These are phyloP conservation scores for Lasioglossum marginatum DNA, from an alignment of 2,888 invertebrate species.

Conservation along the genomic window DNA sequence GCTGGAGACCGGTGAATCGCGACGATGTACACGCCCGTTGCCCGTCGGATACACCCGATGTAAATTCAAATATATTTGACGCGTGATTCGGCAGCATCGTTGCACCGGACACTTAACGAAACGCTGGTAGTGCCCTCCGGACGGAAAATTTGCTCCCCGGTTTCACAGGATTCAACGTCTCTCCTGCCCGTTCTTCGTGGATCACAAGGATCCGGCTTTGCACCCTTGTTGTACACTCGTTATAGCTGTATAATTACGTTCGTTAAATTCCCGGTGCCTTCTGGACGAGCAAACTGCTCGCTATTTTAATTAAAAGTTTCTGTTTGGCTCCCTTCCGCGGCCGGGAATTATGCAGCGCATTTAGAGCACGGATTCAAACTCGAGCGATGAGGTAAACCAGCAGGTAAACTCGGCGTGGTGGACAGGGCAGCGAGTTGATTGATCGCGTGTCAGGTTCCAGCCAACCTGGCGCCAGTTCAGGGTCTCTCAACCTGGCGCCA, in stretches of 20 bases:
- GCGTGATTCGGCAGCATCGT: constrained; percentile 41
- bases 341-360: constrained; percentile 49
- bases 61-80: constrained; percentile 62
- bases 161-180: background rate
- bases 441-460: constrained; percentile 83
- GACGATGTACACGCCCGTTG: background rate
- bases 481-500: constrained; percentile 77
- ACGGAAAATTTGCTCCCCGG: background rate
- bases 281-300: constrained; percentile 37
- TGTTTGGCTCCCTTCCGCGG: constrained; percentile 41
- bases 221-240: constrained; percentile 17
- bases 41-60: constrained; percentile 6
- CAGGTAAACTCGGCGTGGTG: constrained; percentile 65
- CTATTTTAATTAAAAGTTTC: constrained; percentile 62
- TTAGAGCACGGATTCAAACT: constrained; percentile 64
- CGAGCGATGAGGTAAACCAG: constrained; percentile 63
- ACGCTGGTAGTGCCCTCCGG: background rate
- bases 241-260: constrained; percentile 39
- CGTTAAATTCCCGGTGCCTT: constrained; percentile 49
- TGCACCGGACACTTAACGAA: constrained; percentile 16
- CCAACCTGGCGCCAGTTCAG: constrained; percentile 82
- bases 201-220: background rate
- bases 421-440: constrained; percentile 82
- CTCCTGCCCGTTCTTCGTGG: background rate
- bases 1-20: constrained; percentile 35